These are phyloP conservation scores for Trachelipus rathkii DNA, from an alignment of 1,140 invertebrate species.

Conservation along the genomic window DNA sequence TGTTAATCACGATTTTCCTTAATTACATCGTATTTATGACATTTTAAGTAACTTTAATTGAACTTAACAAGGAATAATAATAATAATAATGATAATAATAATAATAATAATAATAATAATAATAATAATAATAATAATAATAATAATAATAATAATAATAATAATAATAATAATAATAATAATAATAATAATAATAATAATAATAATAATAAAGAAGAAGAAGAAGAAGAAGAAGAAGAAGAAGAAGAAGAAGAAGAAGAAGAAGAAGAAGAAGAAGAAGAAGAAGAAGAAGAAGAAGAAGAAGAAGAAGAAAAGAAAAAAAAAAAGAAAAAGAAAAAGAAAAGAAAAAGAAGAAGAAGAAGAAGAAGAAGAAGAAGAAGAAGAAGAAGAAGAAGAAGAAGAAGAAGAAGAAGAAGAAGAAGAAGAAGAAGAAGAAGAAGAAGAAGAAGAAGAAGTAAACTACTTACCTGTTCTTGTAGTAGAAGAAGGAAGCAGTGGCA, in stretches of 20 bases:
- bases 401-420: constrained; percentile 49
- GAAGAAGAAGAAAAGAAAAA: constrained; percentile 1
- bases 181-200: too few species aligned
- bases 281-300: constrained; percentile 10
- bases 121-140: too few species aligned
- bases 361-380: not conserved
- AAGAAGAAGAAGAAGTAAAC: constrained; percentile 12
- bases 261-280: constrained; percentile 3
- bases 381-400: constrained; percentile 1
- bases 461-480: too few species aligned
- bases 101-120: too few species aligned
- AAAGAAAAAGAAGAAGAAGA: not conserved
- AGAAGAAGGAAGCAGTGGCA: not conserved
- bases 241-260: constrained; percentile 12
- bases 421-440: constrained; percentile 35
- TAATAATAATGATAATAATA: too few species aligned
- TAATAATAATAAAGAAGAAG: too few species aligned
- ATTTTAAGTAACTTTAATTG: too few species aligned
- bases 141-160: too few species aligned
- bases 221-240: constrained; percentile 14
- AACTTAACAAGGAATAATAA: too few species aligned
- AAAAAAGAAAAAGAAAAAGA: not conserved
- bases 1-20: too few species aligned
- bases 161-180: too few species aligned
- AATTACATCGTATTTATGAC: too few species aligned